phyloP scores from a whole-genome alignment of 2,113 vertebrate genomes.

The Mustela nigripes region DNA sequence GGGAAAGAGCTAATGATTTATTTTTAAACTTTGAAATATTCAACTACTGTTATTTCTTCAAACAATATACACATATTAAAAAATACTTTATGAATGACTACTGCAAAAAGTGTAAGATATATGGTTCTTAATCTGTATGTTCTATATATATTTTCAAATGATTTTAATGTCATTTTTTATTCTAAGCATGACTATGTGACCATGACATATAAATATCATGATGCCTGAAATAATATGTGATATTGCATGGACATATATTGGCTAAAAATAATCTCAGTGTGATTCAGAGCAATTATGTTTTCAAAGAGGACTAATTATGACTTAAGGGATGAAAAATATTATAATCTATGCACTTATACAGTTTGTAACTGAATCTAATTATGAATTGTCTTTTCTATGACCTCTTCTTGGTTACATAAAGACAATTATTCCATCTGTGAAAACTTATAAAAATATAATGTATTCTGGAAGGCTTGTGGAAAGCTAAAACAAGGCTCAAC shows the following conservation, averaged over 20 bases:
- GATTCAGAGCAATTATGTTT: slow-evolving; percentile 72
- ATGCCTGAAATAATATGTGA: slow-evolving; percentile 61
- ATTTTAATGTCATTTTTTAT: slow-evolving; percentile 39
- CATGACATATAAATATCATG: slow-evolving; percentile 58
- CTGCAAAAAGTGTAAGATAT: not conserved
- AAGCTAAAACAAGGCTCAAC: slow-evolving; percentile 46
- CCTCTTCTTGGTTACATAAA: slow-evolving; percentile 78
- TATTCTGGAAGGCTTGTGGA: slow-evolving; percentile 57
- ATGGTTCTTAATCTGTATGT: not conserved
- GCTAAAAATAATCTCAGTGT: slow-evolving; percentile 60
- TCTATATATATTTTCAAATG: slow-evolving; percentile 51
- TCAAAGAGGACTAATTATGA: slow-evolving; percentile 79
- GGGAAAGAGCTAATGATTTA: not conserved
- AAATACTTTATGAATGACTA: not conserved
- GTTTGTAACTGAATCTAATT: slow-evolving; percentile 76
- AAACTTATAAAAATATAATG: slow-evolving; percentile 79
- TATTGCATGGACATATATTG: slow-evolving; percentile 26
- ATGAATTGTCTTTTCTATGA: slow-evolving; percentile 76
- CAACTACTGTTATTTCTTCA: not conserved
- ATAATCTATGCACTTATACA: slow-evolving; percentile 69
- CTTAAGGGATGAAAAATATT: slow-evolving; percentile 76
- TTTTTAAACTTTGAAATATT: slow-evolving; percentile 1
- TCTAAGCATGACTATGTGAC: slow-evolving; percentile 33
- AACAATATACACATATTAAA: not conserved
- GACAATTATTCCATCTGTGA: slow-evolving; percentile 83